A percentile compares a stretch with the other conserved stretches of the same genome.
Evolutionary conservation across 2,888 invertebrate species (phyloP).

Genomic region (Eilema sororculum): DNA sequence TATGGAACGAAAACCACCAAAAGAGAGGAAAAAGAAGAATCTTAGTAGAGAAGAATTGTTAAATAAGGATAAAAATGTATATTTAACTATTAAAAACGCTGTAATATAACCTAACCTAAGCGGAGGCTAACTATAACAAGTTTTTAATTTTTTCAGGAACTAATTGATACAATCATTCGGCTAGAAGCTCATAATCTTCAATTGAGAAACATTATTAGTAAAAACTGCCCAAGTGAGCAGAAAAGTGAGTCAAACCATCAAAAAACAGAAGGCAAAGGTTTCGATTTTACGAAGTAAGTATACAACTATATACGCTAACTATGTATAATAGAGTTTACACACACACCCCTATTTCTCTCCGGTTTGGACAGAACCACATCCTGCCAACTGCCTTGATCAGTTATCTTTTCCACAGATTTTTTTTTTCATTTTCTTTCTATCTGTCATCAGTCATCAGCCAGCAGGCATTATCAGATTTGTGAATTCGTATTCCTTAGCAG

Average conservation of each 20-base stretch:
- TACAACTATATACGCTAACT: no score
- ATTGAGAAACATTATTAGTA: constrained; percentile 90
- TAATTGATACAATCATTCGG: constrained; percentile 90
- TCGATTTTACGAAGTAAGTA: constrained; percentile 89
- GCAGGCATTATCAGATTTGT: no score
- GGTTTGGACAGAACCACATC: no score
- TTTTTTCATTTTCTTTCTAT: no score
- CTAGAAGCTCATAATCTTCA: constrained; percentile 93
- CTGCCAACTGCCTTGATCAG: no score
- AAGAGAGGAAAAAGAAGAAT: constrained; percentile 60
- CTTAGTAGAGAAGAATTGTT: constrained; percentile 63
- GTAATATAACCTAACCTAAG: constrained; percentile 47
- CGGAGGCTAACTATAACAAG: neutral
- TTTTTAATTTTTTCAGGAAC: constrained; percentile 82
- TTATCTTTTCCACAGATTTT: no score
- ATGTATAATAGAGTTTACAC: no score
- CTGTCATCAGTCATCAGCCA: no score
- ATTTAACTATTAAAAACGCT: neutral
- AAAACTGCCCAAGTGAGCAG: constrained; percentile 69
- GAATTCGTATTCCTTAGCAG: no score
- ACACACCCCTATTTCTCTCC: no score
- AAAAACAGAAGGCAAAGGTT: constrained; percentile 72
- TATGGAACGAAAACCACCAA: constrained; percentile 64
- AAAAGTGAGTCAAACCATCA: constrained; percentile 42
- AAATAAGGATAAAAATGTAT: constrained; percentile 71